Evolutionary conservation across 2,888 invertebrate genomes (phyloP), one percentile per base, ranked within the genome.

Genomic region (Erebia palarica): DNA sequence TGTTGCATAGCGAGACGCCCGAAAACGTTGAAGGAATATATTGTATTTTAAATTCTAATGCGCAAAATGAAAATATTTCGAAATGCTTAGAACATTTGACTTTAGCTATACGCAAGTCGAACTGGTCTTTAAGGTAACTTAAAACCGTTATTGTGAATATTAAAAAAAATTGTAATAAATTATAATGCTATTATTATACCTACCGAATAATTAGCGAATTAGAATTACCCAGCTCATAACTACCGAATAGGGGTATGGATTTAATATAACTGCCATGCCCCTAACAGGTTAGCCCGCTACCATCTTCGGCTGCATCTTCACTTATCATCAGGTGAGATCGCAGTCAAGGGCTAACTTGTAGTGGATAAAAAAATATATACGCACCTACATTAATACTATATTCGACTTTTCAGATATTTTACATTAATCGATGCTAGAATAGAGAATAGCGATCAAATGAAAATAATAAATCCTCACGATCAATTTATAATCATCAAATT

Each of bases 121-220:
- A n/a, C 21, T 61, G 60, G n/a, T 42, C 44, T 10, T 44, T 74
- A 44, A 72, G 65, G 74, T 74, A 69, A 74, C 67, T 66, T 10
- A 55, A 18, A 8, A 3, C 18, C 3, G 9, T 27, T 10, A 8
- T 14, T 57, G 68, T 58, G 16, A 63, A 47, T 13, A 11, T 47
- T 13, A n/a, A 47, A 11, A 13, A 11, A 47, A 3, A 10, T 11
- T 3, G 0, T 44, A 44, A 3, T n/a, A 55, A 42, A 51, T 42
- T 42, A 42, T 14, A 49, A 47, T 3, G 10, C 18, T 53, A n/a
- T n/a, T n/a, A n/a, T n/a, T n/a, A n/a, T n/a, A n/a, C n/a, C n/a
- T n/a, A n/a, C n/a, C n/a, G n/a, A n/a, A n/a, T n/a, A n/a, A n/a
- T n/a, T n/a, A n/a, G n/a, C n/a, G n/a, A n/a, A n/a, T n/a, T n/a